phyloP scores from a whole-genome alignment of 1,140 invertebrate species.

The Helicoverpa zea region DNA sequence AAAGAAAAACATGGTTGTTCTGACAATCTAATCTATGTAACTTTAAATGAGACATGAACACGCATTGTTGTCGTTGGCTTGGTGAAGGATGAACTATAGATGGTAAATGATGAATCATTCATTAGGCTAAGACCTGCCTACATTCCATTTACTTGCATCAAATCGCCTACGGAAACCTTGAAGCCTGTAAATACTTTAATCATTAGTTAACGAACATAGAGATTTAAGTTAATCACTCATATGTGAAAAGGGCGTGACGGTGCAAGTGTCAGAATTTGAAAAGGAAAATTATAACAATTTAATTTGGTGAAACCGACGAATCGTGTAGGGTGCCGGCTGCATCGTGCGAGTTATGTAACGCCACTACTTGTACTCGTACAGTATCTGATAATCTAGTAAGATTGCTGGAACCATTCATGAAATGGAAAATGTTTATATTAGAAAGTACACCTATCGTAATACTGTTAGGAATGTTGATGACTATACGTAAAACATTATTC shows the following conservation, averaged over 20 bases:
- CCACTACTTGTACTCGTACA: constrained; percentile 13
- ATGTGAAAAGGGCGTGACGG: constrained; percentile 20
- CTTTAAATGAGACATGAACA: too few relatives aligned
- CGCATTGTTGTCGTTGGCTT: too few relatives aligned
- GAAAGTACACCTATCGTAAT: not conserved
- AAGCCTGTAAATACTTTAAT: constrained; percentile 4
- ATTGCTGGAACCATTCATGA: constrained; percentile 21
- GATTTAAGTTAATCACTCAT: not conserved
- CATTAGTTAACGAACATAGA: not conserved
- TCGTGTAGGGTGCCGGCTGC: constrained; percentile 27
- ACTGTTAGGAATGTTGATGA: not conserved
- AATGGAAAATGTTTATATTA: not conserved
- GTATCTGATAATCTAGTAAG: constrained; percentile 23
- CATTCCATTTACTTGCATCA: not conserved
- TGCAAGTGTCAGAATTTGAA: not conserved
- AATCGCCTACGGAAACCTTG: not conserved
- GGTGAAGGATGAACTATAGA: too few relatives aligned
- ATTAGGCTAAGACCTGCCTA: not conserved
- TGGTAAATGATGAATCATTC: too few relatives aligned
- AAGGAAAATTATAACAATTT: constrained; percentile 20
- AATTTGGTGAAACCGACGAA: constrained; percentile 23
- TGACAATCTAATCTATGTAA: too few relatives aligned
- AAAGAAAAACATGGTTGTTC: too few relatives aligned
- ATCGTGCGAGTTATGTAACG: constrained; percentile 36
- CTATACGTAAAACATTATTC: not conserved